A percentile compares a stretch with the other conserved stretches of the same genome.
Conservation (phyloP, 2,888 invertebrate genomes). For the Mylabris sibirica region DNA sequence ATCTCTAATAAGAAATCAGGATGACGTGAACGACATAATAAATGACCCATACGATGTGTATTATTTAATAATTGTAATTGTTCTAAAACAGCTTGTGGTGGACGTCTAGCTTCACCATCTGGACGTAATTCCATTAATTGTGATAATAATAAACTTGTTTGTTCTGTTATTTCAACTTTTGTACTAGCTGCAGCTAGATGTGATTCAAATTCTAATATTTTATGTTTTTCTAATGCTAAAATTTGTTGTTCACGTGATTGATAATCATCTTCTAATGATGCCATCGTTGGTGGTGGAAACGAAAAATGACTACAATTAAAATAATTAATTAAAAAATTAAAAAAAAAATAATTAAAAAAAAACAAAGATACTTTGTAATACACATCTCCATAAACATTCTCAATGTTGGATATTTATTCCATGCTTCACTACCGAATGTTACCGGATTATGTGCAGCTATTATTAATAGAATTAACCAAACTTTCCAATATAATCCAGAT, state of each 20-base stretch:
- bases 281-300: conserved; percentile 75
- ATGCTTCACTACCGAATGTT: conserved; percentile 84
- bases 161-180: conserved; percentile 88
- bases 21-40: conserved; percentile 86
- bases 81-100: conserved; percentile 79
- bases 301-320: conserved; percentile 68
- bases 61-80: conserved; percentile 80
- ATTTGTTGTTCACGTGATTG: conserved; percentile 73
- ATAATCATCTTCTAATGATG: conserved; percentile 67
- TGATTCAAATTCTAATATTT: conserved; percentile 87
- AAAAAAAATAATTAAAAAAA: conserved; percentile 45
- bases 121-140: conserved; percentile 89
- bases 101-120: conserved; percentile 80
- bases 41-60: conserved; percentile 83
- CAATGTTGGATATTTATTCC: conserved; percentile 90
- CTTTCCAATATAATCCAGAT: conserved; percentile 93
- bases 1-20: conserved; percentile 93
- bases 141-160: conserved; percentile 83
- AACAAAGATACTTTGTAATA: conserved; percentile 81
- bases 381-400: conserved; percentile 94
- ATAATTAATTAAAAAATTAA: conserved; percentile 17
- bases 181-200: conserved; percentile 91
- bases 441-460: conserved; percentile 92
- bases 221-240: conserved; percentile 75
- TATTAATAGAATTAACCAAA: conserved; percentile 87